Evolutionary conservation across 2,797 vertebrate genomes (phyloP).

Genomic region (Ctenosaura bakeri): DNA sequence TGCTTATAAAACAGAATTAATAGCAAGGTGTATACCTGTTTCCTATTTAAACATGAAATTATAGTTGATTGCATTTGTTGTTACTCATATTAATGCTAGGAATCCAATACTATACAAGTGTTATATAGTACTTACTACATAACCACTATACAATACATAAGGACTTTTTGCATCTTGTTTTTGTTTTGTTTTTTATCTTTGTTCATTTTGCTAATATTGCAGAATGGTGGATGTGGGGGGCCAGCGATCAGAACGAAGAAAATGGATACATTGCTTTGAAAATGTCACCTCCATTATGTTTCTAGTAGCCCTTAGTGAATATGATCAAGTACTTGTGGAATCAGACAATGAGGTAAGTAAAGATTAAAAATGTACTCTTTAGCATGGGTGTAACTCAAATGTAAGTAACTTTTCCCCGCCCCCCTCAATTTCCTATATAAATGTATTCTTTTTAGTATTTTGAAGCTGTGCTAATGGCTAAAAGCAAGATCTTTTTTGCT

Average conservation of each 20-base stretch:
- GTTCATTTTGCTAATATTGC: conserved; percentile 71
- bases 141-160: not conserved
- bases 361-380: conserved; percentile 29
- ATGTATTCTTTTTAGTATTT: not conserved
- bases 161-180: conserved; percentile 40
- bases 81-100: conserved; percentile 15
- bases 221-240: conserved; percentile 98
- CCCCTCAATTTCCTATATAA: not conserved
- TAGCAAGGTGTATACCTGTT: not conserved
- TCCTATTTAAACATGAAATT: conserved; percentile 36
- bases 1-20: not conserved
- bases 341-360: conserved; percentile 93
- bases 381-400: not conserved
- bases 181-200: conserved; percentile 47
- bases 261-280: conserved; percentile 99
- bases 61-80: not conserved
- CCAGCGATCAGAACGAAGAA: conserved; percentile 96
- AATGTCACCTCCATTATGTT: conserved; percentile 98
- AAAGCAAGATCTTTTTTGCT: not conserved
- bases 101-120: not conserved
- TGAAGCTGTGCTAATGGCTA: not conserved
- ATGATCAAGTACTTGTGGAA: conserved; percentile 96
- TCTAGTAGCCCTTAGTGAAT: conserved; percentile 96
- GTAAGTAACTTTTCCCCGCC: not conserved
- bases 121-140: conserved; percentile 38